phyloP scores from a whole-genome alignment of 2,797 vertebrate species.

The Acipenser transmontanus region DNA sequence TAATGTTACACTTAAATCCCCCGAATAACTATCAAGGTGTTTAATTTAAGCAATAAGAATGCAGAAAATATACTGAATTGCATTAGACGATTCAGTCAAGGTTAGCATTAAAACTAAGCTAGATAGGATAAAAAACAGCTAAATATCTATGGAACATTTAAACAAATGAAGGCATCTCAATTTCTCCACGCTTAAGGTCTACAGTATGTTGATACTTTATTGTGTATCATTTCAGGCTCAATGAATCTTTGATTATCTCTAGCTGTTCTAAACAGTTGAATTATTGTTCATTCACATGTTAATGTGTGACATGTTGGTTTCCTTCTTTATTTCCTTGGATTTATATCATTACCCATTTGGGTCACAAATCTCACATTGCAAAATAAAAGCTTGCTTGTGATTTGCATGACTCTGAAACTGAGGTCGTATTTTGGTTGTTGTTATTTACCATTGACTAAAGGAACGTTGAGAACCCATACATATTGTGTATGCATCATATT shows the following conservation, averaged over 20 bases:
- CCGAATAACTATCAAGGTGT: no score
- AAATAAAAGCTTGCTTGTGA: slow-evolving; percentile 6
- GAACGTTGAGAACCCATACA: no score
- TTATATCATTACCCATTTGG: slow-evolving; percentile 8
- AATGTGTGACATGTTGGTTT: slow-evolving; percentile 13
- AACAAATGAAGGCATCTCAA: slow-evolving; percentile 12
- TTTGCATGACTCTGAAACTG: no score
- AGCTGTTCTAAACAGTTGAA: slow-evolving; percentile 24
- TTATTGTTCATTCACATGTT: slow-evolving; percentile 23
- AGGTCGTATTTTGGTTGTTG: no score
- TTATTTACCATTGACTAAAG: no score
- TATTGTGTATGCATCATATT: no score
- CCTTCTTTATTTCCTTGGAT: background rate
- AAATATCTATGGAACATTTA: background rate
- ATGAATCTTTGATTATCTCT: slow-evolving; percentile 18
- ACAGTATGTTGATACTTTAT: slow-evolving; percentile 10
- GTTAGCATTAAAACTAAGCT: no score
- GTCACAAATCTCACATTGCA: slow-evolving; percentile 14
- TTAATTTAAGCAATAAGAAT: no score
- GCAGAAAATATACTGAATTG: no score
- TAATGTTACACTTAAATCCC: no score
- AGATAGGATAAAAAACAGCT: no score
- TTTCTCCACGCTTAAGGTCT: background rate
- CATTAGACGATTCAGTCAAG: no score
- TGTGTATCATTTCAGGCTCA: slow-evolving; percentile 17